Conservation (phyloP, 2,113 vertebrate genomes). For the Cettia cetti region DNA sequence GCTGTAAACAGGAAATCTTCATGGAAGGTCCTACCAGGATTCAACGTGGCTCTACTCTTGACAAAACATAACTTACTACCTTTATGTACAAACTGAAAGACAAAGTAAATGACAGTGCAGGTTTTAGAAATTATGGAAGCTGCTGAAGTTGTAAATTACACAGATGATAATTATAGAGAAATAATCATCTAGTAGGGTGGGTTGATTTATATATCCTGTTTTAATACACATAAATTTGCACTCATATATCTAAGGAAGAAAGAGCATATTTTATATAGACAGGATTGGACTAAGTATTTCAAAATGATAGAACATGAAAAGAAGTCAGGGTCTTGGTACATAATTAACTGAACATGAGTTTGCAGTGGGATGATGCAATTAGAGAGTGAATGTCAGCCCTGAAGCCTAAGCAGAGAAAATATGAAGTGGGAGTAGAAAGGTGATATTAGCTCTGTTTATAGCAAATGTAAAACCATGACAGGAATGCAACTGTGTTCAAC, state of each 20-base stretch:
- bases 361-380: conserved; percentile 13
- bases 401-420: conserved; percentile 8
- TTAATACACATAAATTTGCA: background rate
- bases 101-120: background rate
- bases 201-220: background rate
- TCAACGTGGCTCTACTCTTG: background rate
- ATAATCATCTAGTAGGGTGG: background rate
- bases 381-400: conserved; percentile 12
- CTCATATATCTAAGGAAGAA: background rate
- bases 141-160: background rate
- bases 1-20: background rate
- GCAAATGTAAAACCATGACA: background rate
- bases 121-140: background rate
- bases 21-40: background rate
- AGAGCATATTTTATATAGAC: background rate
- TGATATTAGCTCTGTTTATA: conserved; percentile 2
- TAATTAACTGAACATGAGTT: conserved; percentile 39
- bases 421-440: background rate
- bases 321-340: background rate
- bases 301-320: conserved; percentile 33
- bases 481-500: background rate
- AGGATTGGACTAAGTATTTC: conserved; percentile 13
- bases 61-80: background rate
- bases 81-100: background rate
- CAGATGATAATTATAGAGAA: background rate